Base-by-base conservation (phyloP, 2,797 vertebrate genomes). In the Ptychobarbus kaznakovi region DNA sequence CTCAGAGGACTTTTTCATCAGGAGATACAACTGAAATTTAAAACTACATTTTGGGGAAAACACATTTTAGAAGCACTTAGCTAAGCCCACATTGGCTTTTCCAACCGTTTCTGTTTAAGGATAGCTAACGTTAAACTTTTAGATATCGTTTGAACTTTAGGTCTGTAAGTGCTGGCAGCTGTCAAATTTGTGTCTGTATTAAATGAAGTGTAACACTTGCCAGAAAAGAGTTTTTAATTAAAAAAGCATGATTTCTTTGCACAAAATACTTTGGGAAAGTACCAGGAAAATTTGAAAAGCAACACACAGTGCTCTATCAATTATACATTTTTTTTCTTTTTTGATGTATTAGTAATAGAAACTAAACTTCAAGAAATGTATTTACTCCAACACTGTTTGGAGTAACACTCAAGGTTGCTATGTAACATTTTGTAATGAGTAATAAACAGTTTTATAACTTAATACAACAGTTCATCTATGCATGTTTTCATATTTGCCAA, bases 391-490 rank as follows among this genome's bases (percentile, higher is more conserved):
- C 89, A 81, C 20, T 63, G 82, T 88, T 89, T 92, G 91, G 90
- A 89, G 90, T 89, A 91, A 90, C 88, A 90, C 87, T 92, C 88
- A 92, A 90, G 89, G 90, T 92, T 91, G 91, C 91, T 92, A 91
- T 91, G 91, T 93, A 92, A 92, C 89, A 86, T 92, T 91, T 93
- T 91, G 87, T 89, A 90, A 91, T 90, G 88, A 92, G 84, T 90
- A 93, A 92, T 92, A 92, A 93, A 93, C 90, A 81, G 86, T 92
- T 93, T 92, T 92, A 91, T 92, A 91, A 91, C 86, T 88, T 88
- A 90, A 90, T 83, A 72, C 53, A 90, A 40, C 28, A 73, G 56
- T 86, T 81, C 68, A 80, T 91, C 83, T 32, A 78, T 25, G 78
- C 42, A 46, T 80, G 75, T 80, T 77, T 89, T 78, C 46, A 8